Conservation (phyloP, 2,888 invertebrate species). For the Tridacna gigas region DNA sequence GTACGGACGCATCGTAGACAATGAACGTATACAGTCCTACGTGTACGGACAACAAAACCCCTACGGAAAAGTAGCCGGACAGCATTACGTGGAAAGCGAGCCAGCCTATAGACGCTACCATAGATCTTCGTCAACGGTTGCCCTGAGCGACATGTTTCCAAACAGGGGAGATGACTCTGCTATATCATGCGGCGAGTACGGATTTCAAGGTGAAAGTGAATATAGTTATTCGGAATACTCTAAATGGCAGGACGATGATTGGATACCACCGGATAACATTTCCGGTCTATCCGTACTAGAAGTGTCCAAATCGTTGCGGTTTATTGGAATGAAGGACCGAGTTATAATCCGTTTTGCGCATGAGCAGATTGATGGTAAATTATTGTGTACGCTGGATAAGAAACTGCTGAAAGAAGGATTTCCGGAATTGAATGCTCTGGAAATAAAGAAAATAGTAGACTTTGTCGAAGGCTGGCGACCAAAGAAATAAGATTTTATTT, state of each 20-base stretch:
- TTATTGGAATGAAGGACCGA: slow-evolving; percentile 82
- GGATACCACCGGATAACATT: slow-evolving; percentile 79
- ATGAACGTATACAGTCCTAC: slow-evolving; percentile 63
- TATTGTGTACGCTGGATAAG: slow-evolving; percentile 79
- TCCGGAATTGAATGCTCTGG: slow-evolving; percentile 82
- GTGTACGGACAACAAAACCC: slow-evolving; percentile 49
- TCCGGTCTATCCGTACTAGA: slow-evolving; percentile 77
- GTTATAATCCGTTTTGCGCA: slow-evolving; percentile 79
- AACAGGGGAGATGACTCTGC: slow-evolving; percentile 80
- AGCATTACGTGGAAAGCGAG: slow-evolving; percentile 74
- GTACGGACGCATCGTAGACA: slow-evolving; percentile 57
- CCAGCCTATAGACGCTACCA: slow-evolving; percentile 66
- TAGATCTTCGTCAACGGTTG: slow-evolving; percentile 67
- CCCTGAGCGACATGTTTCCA: slow-evolving; percentile 71
- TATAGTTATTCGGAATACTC: slow-evolving; percentile 79
- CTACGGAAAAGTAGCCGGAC: slow-evolving; percentile 37
- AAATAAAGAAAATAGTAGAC: slow-evolving; percentile 83
- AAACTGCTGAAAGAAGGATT: slow-evolving; percentile 81
- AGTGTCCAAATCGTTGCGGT: slow-evolving; percentile 79
- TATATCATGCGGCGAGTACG: slow-evolving; percentile 78
- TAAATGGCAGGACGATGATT: slow-evolving; percentile 76
- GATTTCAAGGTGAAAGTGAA: slow-evolving; percentile 76
- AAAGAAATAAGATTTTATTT: slow-evolving; percentile 69
- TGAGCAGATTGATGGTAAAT: slow-evolving; percentile 82
- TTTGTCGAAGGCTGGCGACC: slow-evolving; percentile 83